A percentile compares a stretch with the other conserved stretches of the same genome.
Conservation (phyloP, 2,888 invertebrate species). For the Euzetes globulus region DNA sequence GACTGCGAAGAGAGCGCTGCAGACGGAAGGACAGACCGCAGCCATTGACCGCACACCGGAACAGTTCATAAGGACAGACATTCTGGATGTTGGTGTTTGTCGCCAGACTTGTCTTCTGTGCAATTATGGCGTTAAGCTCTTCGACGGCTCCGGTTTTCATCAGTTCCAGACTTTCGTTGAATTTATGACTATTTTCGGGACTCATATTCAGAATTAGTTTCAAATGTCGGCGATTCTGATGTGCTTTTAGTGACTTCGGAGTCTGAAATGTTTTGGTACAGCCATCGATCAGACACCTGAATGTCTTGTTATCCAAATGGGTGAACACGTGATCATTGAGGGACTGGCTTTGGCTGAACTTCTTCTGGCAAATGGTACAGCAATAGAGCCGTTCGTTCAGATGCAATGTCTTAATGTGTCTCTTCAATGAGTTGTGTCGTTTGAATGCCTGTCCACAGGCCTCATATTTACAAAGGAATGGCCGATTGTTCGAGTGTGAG, state of each 20-base stretch:
- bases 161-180: too few species aligned
- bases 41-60: background rate
- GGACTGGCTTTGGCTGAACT: background rate
- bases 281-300: background rate
- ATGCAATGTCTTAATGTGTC: background rate
- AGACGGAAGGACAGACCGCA: background rate
- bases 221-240: background rate
- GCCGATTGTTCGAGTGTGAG: background rate
- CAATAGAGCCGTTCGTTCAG: background rate
- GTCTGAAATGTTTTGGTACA: background rate
- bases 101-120: background rate
- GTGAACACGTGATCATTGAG: background rate
- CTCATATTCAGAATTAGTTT: background rate
- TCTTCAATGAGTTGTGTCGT: background rate
- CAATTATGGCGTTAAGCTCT: background rate
- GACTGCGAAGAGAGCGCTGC: background rate
- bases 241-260: background rate
- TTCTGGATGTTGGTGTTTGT: background rate
- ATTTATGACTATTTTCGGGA: too few species aligned
- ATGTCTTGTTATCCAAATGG: background rate
- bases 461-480: background rate
- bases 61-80: background rate
- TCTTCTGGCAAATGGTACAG: background rate
- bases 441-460: background rate
- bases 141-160: background rate